Evolutionary conservation across 2,113 vertebrate species (phyloP), one percentile per base, ranked within the genome.

Genomic region (Otocyon megalotis): DNA sequence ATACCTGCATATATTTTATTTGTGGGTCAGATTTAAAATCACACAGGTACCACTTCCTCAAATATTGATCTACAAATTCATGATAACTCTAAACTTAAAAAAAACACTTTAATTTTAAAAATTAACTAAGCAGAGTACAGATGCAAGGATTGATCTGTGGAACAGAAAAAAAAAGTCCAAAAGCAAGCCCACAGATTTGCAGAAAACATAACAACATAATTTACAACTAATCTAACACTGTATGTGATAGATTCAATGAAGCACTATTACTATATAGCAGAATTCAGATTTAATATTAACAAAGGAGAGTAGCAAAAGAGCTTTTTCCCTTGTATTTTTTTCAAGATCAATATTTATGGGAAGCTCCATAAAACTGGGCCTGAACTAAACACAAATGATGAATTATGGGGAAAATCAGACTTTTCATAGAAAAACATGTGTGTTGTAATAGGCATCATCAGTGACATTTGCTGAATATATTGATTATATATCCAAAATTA

Each of bases 401-500:
- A 84, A 93, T 90, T 96, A 62, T 10, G 10, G 22, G 43, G 16
- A 94, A 98, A 97, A 89, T 97, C 69, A 93, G 22, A 69, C 91
- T 96, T 94, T 92, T 94, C 94, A 43, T 58, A 74, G 56, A 90
- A 97, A 98, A 96, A 90, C 1, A 74, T 26, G 16, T 87, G 54
- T 48, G 30, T 82, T 32, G 0, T 94, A 48, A 82, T 79, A 19
- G 90, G 62, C 58, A 96, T 96, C 89, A 20, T 48, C 63, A 88
- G 53, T 30, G 79, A 71, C 24, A 90, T 5, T 86, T 94, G 62
- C n/a, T 87, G 90, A 92, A 79, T 91, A 43, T 77, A 88, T 94
- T 89, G 93, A 96, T 96, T 83, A 60, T 76, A 83, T 88, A 97
- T 96, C 43, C 20, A 86, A 97, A 98, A 97, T 97, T 84, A 97